These are phyloP conservation scores for Yponomeuta cagnagella DNA, from an alignment of 2,888 invertebrate species.

Conservation along the genomic window DNA sequence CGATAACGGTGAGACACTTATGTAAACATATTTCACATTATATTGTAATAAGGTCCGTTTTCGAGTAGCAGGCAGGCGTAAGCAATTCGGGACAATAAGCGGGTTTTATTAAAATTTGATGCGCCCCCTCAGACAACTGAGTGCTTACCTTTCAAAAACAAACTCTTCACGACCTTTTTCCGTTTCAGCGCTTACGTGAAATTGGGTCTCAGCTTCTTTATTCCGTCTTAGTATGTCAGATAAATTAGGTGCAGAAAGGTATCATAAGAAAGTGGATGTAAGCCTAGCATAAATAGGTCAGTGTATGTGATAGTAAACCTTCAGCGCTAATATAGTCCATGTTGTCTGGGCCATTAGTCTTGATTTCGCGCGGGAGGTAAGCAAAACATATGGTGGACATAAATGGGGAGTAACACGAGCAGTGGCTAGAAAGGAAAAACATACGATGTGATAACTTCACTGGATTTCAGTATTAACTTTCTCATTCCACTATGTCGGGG, in stretches of 20 bases:
- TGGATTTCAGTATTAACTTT: slow-evolving; percentile 15
- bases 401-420: slow-evolving; percentile 52
- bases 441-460: slow-evolving; percentile 28
- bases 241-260: slow-evolving; percentile 19
- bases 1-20: slow-evolving; percentile 63
- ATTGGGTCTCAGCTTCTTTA: slow-evolving; percentile 2
- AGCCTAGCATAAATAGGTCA: slow-evolving; percentile 57
- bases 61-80: neutral
- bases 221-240: neutral
- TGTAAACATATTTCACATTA: slow-evolving; percentile 26
- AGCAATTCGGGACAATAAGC: slow-evolving; percentile 2
- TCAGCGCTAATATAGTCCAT: slow-evolving; percentile 50
- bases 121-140: slow-evolving; percentile 10
- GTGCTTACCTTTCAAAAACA: slow-evolving; percentile 9
- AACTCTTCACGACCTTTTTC: slow-evolving; percentile 9
- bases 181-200: neutral
- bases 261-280: slow-evolving; percentile 38
- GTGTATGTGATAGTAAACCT: slow-evolving; percentile 28
- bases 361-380: slow-evolving; percentile 55
- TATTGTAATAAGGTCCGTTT: neutral
- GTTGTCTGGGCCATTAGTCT: slow-evolving; percentile 48
- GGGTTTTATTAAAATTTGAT: slow-evolving; percentile 10
- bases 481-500: slow-evolving; percentile 1
- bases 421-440: slow-evolving; percentile 33
- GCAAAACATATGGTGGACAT: slow-evolving; percentile 58